A percentile compares a stretch with the other conserved stretches of the same genome.
Conservation (phyloP, 2,797 vertebrate genomes). For the Gymnopithys bicolor region DNA sequence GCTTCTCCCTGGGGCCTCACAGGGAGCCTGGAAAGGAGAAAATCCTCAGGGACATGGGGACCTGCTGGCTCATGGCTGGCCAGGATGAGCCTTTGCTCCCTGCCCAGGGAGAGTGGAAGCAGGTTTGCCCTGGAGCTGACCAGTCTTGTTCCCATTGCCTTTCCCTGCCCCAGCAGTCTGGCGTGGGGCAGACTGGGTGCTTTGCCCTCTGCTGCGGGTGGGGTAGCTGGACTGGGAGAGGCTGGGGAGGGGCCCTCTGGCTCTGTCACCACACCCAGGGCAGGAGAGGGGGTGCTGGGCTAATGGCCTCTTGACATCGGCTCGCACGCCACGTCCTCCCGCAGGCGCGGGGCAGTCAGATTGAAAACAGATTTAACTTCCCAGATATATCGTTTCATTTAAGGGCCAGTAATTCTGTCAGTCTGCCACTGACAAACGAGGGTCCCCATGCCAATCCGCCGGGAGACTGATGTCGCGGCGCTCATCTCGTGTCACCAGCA, state of each 20-base stretch:
- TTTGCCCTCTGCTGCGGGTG: rapidly evolving
- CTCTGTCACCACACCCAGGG: rapidly evolving
- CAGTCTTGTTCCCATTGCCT: neutral
- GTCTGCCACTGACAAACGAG: constrained; percentile 81
- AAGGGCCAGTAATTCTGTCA: constrained; percentile 86
- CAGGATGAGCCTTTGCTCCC: neutral
- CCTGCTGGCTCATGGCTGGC: rapidly evolving
- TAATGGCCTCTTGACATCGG: constrained; percentile 81
- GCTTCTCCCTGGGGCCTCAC: rapidly evolving
- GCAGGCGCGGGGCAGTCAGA: constrained; percentile 51
- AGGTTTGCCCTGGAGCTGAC: neutral
- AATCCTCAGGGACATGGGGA: rapidly evolving
- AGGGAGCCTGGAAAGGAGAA: neutral
- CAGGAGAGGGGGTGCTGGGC: constrained; percentile 38
- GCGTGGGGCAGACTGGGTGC: rapidly evolving
- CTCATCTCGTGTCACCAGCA: constrained; percentile 70
- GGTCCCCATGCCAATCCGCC: constrained; percentile 54
- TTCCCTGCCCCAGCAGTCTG: neutral
- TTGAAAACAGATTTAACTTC: constrained; percentile 79
- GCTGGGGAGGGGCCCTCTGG: neutral
- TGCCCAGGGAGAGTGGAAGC: neutral
- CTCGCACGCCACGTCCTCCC: constrained; percentile 45
- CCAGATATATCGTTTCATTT: constrained; percentile 84
- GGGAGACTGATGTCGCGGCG: constrained; percentile 47
- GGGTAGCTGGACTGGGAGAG: neutral